Base-by-base conservation (phyloP, 1,140 invertebrate species). In the Plectrocnemia conspersa region DNA sequence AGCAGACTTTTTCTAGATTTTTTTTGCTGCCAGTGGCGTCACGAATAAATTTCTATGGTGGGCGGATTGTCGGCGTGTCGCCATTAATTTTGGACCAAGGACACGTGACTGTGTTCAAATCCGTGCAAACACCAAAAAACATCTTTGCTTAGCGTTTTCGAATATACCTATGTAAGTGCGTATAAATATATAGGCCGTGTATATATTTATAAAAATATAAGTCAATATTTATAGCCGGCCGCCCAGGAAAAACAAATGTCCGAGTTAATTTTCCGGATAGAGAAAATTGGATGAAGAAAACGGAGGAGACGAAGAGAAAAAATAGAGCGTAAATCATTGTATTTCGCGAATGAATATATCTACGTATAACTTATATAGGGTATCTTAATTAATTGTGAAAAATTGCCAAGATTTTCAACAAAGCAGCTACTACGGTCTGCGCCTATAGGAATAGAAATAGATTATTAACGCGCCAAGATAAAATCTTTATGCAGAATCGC, bases 51-150 rank as follows among this genome's bases (percentile, higher is more conserved):
- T 56, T 59, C 41, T 35, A 6, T 48, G 32, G 58, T 59, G 58
- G 58, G 58, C 52, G 58, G 53, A 53, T 42, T 47, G 58, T 59
- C 58, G 54, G 58, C 40, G 41, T 50, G 41, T 50, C 58, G 53
- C 53, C 58, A 59, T 59, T 56, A 52, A 59, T 59, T 45, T 53
- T 35, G 47, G 33, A 35, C 52, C 57, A 59, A 59, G 57, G 57
- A 59, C 57, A 54, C 49, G 40, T 49, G 48, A 25, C 42, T 35
- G 29, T 48, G 45, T 45, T 44, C 47, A 57, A 52, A 52, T 52
- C 47, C 25, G 47, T 50, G 47, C 47, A 50, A 50, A 50, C 47
- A 50, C 33, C 47, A 38, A 50, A 50, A 50, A 50, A 50, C 47
- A 50, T 50, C 47, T 50, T 50, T 50, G 6, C 21, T 13, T 19